These are phyloP conservation scores for Aphelocoma coerulescens DNA, from an alignment of 2,113 vertebrate genomes.

Conservation along the genomic window DNA sequence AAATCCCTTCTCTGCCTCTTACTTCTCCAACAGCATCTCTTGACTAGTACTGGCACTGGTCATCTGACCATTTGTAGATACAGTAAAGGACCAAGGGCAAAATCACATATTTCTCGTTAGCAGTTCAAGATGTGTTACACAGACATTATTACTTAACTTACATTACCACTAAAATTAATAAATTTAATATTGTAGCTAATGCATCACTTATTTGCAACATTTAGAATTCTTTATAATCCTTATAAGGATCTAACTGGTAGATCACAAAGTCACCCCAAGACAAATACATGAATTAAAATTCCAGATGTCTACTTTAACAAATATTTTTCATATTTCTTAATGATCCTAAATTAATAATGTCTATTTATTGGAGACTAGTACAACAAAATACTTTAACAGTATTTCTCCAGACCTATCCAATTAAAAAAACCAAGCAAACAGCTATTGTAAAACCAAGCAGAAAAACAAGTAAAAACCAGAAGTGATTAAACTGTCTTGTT, in stretches of 20 bases:
- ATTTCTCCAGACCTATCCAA: background rate
- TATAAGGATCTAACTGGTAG: background rate
- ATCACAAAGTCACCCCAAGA: too few relatives aligned
- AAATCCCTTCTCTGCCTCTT: background rate
- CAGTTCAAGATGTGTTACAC: background rate
- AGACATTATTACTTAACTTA: background rate
- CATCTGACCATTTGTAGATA: background rate
- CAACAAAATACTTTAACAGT: background rate
- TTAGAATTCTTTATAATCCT: background rate
- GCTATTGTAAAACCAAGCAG: background rate
- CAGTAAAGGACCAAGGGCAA: background rate
- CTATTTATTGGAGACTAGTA: background rate
- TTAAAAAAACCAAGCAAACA: background rate
- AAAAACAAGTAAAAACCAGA: background rate
- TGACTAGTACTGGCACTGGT: background rate
- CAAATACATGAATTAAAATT: background rate
- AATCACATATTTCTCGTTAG: background rate
- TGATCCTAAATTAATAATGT: background rate
- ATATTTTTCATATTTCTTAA: background rate
- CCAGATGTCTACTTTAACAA: background rate
- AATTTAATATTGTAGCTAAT: background rate
- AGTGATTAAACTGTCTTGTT: background rate
- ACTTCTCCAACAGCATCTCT: background rate
- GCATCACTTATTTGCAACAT: background rate
- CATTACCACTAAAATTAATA: background rate